Conservation (phyloP, 2,888 invertebrate genomes). For the Athetis lepigone region DNA sequence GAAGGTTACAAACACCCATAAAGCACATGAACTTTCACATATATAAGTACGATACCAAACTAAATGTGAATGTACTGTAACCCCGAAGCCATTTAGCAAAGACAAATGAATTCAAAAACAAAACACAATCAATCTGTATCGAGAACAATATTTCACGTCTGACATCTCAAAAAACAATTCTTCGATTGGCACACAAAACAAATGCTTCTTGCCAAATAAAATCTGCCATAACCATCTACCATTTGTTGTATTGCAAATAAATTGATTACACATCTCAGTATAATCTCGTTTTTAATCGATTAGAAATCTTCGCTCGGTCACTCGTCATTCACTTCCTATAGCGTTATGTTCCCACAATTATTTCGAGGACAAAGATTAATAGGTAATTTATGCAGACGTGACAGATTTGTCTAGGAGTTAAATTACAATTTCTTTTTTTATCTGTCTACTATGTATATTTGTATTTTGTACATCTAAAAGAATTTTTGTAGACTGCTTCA, state of each 20-base stretch:
- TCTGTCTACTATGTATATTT: neutral
- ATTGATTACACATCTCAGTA: conserved; percentile 46
- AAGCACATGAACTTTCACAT: no score
- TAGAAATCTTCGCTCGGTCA: conserved; percentile 53
- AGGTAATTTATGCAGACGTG: conserved; percentile 44
- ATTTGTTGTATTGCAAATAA: conserved; percentile 35
- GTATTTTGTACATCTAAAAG: no score
- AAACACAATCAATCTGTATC: conserved; percentile 11
- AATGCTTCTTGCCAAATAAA: conserved; percentile 24
- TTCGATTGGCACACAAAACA: conserved; percentile 8
- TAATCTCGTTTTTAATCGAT: conserved; percentile 52
- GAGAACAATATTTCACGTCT: conserved; percentile 6
- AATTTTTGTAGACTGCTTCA: no score
- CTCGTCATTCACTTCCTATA: conserved; percentile 45
- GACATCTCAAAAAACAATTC: conserved; percentile 8
- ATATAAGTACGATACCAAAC: no score
- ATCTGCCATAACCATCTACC: neutral
- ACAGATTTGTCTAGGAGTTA: conserved; percentile 6
- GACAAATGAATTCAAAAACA: neutral
- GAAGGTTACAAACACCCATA: no score
- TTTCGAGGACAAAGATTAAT: conserved; percentile 45
- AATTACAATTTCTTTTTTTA: neutral
- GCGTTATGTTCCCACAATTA: conserved; percentile 51
- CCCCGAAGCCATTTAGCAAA: no score
- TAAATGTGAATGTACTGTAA: no score